These are phyloP conservation scores for Diplosoma virens DNA, from an alignment of 23 tunicate genomes.

Conservation along the genomic window DNA sequence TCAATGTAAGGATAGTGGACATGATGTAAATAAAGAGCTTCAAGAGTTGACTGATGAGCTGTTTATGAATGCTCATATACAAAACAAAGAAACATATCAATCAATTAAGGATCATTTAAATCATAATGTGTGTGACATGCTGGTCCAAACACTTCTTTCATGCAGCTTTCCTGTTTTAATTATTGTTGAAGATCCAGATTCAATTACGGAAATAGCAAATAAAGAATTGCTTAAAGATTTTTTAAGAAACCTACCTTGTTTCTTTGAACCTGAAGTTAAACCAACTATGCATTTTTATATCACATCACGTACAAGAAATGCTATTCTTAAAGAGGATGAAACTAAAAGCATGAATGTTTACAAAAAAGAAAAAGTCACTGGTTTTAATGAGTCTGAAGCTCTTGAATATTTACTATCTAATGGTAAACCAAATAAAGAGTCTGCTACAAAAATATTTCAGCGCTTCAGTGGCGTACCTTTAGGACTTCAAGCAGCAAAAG, in stretches of 20 bases:
- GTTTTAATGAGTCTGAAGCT: slow-evolving; percentile 33
- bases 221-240: background rate
- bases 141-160: too few relatives aligned
- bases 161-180: slow-evolving; percentile 18
- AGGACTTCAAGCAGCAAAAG: slow-evolving; percentile 41
- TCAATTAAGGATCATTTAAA: slow-evolving; percentile 1
- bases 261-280: too few relatives aligned
- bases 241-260: too few relatives aligned
- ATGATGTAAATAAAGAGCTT: slow-evolving; percentile 36
- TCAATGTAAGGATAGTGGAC: slow-evolving; percentile 35
- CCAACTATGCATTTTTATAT: too few relatives aligned
- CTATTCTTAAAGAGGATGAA: too few relatives aligned
- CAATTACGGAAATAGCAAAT: too few relatives aligned
- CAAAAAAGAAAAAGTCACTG: slow-evolving; percentile 2
- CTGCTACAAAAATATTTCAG: slow-evolving; percentile 23
- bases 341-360: background rate
- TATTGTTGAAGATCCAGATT: slow-evolving; percentile 33
- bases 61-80: background rate
- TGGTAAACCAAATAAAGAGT: slow-evolving; percentile 1
- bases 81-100: slow-evolving; percentile 5
- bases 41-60: slow-evolving; percentile 24
- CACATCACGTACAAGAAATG: too few relatives aligned
- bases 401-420: background rate
- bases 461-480: slow-evolving; percentile 52
- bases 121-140: background rate